Percentiles rank a stretch among this genome's conserved stretches.
Conservation (phyloP, 2,113 vertebrate species). For the Antechinus stuartii region DNA sequence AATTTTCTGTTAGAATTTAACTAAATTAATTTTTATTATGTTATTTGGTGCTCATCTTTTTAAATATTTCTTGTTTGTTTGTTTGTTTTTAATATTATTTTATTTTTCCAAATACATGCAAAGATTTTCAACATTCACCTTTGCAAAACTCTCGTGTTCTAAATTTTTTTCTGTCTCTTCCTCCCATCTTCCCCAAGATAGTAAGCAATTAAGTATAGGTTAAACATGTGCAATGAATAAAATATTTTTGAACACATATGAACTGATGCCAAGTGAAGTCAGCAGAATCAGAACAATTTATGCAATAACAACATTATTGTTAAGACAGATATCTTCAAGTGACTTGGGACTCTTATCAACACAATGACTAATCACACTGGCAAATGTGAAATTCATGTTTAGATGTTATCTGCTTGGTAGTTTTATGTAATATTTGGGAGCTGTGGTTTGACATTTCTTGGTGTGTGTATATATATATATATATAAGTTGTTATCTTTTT, state of each 20-base stretch:
- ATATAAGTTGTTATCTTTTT: conserved; percentile 33
- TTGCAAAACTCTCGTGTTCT: no score
- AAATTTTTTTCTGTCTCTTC: no score
- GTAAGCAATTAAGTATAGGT: no score
- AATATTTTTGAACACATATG: not conserved
- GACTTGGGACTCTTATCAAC: not conserved
- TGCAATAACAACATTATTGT: not conserved
- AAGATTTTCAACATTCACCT: no score
- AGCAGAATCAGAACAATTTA: not conserved
- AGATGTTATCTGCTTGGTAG: not conserved
- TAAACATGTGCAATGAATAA: not conserved
- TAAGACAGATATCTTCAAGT: not conserved
- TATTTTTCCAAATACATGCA: no score
- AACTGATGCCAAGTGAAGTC: not conserved
- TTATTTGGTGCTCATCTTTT: not conserved
- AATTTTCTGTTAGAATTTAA: not conserved
- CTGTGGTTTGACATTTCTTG: not conserved
- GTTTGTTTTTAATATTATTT: no score
- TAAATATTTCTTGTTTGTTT: no score
- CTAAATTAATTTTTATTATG: not conserved
- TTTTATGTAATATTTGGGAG: not conserved
- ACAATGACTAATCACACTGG: not conserved
- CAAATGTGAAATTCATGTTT: not conserved
- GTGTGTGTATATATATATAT: not conserved
- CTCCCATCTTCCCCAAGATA: no score